Evolutionary conservation across 2,797 vertebrate species (phyloP), one percentile per base, ranked within the genome.

Genomic region (Champsocephalus gunnari): DNA sequence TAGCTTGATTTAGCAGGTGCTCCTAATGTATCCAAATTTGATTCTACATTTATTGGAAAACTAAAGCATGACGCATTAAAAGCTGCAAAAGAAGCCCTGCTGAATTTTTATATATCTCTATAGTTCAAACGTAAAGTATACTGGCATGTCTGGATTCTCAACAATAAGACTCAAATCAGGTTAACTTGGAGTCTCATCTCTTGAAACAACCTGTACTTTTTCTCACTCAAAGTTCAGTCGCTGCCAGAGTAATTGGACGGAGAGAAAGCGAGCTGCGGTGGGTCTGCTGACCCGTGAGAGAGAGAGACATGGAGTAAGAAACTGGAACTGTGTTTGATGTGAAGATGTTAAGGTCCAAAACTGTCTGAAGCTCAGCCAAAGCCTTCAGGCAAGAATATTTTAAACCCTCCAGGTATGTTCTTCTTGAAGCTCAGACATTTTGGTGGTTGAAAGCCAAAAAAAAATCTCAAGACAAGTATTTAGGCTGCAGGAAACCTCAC

Each of bases 251-350:
- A 87, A 85, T 85, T 85, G 76, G 79, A 70, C 13, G 12, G 58
- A 51, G 64, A 75, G 65, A 73, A 57, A 34, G 24, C 11, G 13
- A 45, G 60, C 58, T 61, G 45, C 50, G 32, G 24, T 28, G 50
- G 47, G 54, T 61, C 59, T 32, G 67, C 70, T 79, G 78, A 85
- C 84, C 84, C 79, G 70, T 77, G 73, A 71, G 81, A 73, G 61
- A 73, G 61, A 50, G 10, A 61, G 80, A 77, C 77, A 24, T 65
- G 19, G 45, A 55, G 66, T 34, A 54, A 67, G 71, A 53, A 84
- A 38, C 34, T 9, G 17, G n/a, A 65, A 55, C 38, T 11, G 41
- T 47, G 64, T 83, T 85, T 88, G 73, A 79, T 81, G 80, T 83
- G 24, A 43, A 70, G 53, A 79, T 75, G 67, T 61, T 63, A 57